Percentiles rank a stretch among this genome's conserved stretches.
phyloP scores from a whole-genome alignment of 2,113 vertebrate genomes.

The Salvelinus sp. region DNA sequence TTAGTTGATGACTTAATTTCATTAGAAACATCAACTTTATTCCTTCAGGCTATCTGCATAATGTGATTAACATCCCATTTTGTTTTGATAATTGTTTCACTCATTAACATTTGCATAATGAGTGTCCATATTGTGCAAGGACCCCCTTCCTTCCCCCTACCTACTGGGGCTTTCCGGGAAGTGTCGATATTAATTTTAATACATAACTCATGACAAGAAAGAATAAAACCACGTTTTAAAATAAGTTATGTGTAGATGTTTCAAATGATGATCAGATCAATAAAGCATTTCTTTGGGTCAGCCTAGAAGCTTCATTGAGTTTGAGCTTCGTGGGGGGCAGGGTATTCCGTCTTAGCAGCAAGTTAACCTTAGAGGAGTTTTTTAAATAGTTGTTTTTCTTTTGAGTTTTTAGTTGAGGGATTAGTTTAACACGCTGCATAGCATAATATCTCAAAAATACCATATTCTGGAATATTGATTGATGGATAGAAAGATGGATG shows the following conservation, averaged over 20 bases:
- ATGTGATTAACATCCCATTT: slow-evolving; percentile 31
- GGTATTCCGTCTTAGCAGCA: too few relatives aligned
- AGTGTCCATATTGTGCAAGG: not conserved
- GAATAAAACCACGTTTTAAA: not conserved
- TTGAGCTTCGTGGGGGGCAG: too few relatives aligned
- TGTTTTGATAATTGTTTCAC: slow-evolving; percentile 12
- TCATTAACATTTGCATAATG: slow-evolving; percentile 18
- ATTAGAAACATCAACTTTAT: slow-evolving; percentile 13
- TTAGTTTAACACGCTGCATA: too few relatives aligned
- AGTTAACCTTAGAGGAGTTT: too few relatives aligned
- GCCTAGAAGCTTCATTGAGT: too few relatives aligned
- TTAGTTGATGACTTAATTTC: not conserved
- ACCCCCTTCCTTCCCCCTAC: not conserved
- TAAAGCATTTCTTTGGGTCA: too few relatives aligned
- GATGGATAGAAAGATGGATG: not conserved
- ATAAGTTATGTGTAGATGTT: too few relatives aligned
- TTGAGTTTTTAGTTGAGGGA: too few relatives aligned
- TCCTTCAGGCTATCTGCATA: slow-evolving; percentile 3
- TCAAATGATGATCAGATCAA: too few relatives aligned
- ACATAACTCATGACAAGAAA: not conserved
- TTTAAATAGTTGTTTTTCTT: too few relatives aligned
- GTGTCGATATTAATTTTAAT: not conserved
- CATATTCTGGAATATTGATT: not conserved
- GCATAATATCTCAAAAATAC: too few relatives aligned
- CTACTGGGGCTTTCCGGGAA: not conserved